Evolutionary conservation across 2,797 vertebrate species (phyloP).

Genomic region (Tadarida brasiliensis): DNA sequence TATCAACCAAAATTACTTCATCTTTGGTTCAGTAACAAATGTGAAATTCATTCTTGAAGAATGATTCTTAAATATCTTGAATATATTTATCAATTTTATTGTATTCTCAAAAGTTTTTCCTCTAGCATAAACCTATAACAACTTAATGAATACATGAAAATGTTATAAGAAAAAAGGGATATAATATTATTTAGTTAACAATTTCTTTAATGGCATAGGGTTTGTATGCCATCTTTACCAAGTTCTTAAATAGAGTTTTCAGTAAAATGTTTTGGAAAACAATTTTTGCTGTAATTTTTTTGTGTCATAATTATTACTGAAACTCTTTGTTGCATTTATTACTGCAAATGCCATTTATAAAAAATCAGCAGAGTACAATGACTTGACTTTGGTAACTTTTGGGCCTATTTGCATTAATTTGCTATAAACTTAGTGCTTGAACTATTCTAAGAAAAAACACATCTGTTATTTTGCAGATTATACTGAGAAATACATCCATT

Average conservation of each 20-base stretch:
- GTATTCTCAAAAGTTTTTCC: neutral
- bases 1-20: neutral
- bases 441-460: neutral
- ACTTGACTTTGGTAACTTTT: neutral
- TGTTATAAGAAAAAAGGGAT: neutral
- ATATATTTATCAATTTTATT: neutral
- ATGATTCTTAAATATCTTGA: neutral
- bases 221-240: neutral
- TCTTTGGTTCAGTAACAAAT: neutral
- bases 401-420: slow-evolving; percentile 3
- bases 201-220: neutral
- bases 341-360: neutral
- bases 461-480: neutral
- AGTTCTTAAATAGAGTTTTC: neutral
- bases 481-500: neutral
- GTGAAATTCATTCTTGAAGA: neutral
- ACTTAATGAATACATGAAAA: neutral
- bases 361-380: neutral
- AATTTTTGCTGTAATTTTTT: neutral
- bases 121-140: neutral
- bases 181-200: neutral
- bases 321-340: slow-evolving; percentile 16
- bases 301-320: neutral
- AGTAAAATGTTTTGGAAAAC: neutral
- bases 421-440: neutral